Evolutionary conservation across 1,140 invertebrate genomes (phyloP), one percentile per base, ranked within the genome.

Genomic region (Acromyrmex echinatior): DNA sequence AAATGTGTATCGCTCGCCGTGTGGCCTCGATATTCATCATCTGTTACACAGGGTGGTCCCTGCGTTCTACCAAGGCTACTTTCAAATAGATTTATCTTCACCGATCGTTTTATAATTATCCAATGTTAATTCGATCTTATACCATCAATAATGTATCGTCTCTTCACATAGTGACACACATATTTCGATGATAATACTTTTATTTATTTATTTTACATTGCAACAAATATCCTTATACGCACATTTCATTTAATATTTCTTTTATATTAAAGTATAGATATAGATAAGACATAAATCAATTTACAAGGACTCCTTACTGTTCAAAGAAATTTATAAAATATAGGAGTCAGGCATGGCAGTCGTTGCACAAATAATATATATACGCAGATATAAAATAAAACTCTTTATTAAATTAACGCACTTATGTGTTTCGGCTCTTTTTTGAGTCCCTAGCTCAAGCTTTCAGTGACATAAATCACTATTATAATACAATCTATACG

Each of bases 71-170:
- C 35, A 49, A 70, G 49, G 51, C 77, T 77, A 65, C 76, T 65
- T 84, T 87, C 56, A 35, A 86, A 76, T 77, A 81, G 79, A 89
- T 88, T 88, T 89, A 88, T 86, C 62, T 74, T 66, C 35, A 49
- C 5, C 39, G 56, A 39, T 49, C 56, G 70, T 87, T 35, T 35
- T 35, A 35, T 79, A 81, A 76, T 90, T 76, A 79, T 78, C 51
- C 74, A 66, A 39, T 58, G 18, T 10, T 63, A 51, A 73, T 66
- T 81, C 45, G n/a, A 60, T 21, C 6, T 60, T 12, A 6, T 25
- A 68, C 5, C 28, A 4, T 25, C 35, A 7, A 45, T 45, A 45
- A 45, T n/a, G 9, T 9, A 70, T 53, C 10, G 25, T 35, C 18
- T 49, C 25, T 60, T 62, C 9, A 18, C 18, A 25, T 53, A 62